phyloP scores from a whole-genome alignment of 1,140 invertebrate genomes.

The Meloidogyne floridensis region DNA sequence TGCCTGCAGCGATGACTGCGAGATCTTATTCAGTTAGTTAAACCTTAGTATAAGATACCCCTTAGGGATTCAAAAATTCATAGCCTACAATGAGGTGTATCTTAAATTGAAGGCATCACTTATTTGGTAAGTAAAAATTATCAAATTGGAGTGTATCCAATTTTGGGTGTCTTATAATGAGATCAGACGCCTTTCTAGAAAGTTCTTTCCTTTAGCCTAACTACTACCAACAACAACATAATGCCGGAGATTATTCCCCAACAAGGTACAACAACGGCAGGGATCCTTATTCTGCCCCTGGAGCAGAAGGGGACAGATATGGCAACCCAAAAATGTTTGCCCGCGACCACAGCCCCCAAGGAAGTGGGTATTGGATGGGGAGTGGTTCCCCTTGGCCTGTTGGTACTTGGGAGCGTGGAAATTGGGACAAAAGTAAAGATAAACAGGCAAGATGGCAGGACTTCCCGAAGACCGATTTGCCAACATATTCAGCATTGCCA shows the following conservation, averaged over 20 bases:
- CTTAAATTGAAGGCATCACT: too few species aligned
- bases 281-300: background rate
- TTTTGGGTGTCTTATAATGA: too few species aligned
- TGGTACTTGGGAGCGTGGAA: background rate
- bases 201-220: background rate
- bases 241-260: background rate
- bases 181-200: too few species aligned
- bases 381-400: background rate
- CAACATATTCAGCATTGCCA: constrained; percentile 43
- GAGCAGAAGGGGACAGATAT: background rate
- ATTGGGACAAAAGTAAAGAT: constrained; percentile 5
- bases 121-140: too few species aligned
- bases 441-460: background rate
- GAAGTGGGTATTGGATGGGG: constrained; percentile 15
- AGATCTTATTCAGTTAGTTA: background rate
- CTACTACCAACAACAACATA: background rate
- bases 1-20: background rate
- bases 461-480: constrained; percentile 32
- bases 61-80: too few species aligned
- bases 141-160: too few species aligned
- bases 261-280: background rate
- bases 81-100: too few species aligned
- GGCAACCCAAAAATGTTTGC: constrained; percentile 17
- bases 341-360: background rate
- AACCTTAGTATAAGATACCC: too few species aligned